Base-by-base conservation (phyloP, 2,113 vertebrate species). In the Pycnonotus jocosus region DNA sequence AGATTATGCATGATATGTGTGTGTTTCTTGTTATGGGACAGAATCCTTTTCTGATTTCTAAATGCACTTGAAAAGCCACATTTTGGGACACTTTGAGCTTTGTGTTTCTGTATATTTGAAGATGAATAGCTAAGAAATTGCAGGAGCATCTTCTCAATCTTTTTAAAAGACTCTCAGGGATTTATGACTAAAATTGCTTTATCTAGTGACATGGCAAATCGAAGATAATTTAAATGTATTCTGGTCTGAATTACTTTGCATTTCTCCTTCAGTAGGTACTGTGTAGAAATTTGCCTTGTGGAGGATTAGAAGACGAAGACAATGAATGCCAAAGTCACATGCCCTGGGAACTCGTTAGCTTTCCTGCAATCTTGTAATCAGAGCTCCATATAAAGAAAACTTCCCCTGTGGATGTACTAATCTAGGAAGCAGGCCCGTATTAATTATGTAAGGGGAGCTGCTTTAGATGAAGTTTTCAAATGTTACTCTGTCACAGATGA, bases 221-320 rank as follows among this genome's bases (percentile, higher is more conserved):
- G 96, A 89, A 94, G 81, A 16, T 11, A 38, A 2, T 69, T 80
- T 40, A 74, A 73, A 80, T 62, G 5, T 7, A 27, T 82, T 81
- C 79, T 92, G 60, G 38, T 90, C 69, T 69, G n/a, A 92, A 84
- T 88, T 79, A 91, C 92, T 91, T 89, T 96, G 87, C 81, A 57
- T 91, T 97, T 96, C 83, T 96, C 93, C 92, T 93, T 88, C 95
- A 95, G 69, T 65, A 71, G 42, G 33, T 92, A 13, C 22, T 62
- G 37, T 40, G 40, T 79, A 69, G 54, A 73, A 53, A 24, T 91
- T 89, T 94, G 64, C 64, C 47, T 95, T 96, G 91, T 88, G 93
- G 92, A 92, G 90, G 60, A 38, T 68, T 91, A 78, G 87, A 90
- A 92, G 93, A 87, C 1, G 74, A 94, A 92, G 92, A 90, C 69